Evolutionary conservation across 1,140 invertebrate genomes (phyloP).

Genomic region (Drosophila lowei): DNA sequence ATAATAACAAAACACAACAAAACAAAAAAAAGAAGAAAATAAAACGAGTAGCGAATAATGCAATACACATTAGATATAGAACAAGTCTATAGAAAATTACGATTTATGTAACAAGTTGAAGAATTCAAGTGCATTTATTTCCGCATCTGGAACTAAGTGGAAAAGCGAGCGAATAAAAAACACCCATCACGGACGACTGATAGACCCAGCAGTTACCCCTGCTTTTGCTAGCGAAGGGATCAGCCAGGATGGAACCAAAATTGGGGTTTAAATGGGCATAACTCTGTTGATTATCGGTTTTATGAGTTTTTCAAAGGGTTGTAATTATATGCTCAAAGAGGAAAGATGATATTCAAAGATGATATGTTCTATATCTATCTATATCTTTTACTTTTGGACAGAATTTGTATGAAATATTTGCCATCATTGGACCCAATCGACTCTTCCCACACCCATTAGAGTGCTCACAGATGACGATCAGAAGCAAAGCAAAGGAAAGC

Average conservation of each 20-base stretch:
- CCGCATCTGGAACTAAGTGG: slow-evolving; percentile 67
- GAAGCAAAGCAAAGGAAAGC: slow-evolving; percentile 40
- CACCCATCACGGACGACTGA: background rate
- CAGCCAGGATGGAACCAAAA: too few relatives aligned
- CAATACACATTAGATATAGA: slow-evolving; percentile 77
- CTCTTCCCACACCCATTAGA: background rate
- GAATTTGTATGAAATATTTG: too few relatives aligned
- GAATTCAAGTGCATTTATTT: slow-evolving; percentile 78
- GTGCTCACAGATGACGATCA: slow-evolving; percentile 17
- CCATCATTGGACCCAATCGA: background rate
- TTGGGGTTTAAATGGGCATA: too few relatives aligned
- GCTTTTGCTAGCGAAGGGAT: too few relatives aligned
- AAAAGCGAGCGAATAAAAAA: slow-evolving; percentile 45
- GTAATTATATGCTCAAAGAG: too few relatives aligned
- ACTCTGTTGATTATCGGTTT: too few relatives aligned
- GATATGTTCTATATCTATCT: too few relatives aligned
- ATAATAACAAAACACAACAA: slow-evolving; percentile 14
- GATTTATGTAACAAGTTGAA: slow-evolving; percentile 79
- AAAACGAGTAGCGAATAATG: slow-evolving; percentile 73
- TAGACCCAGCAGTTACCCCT: background rate
- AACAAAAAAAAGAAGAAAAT: slow-evolving; percentile 1
- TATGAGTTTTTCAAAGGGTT: too few relatives aligned
- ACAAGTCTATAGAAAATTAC: slow-evolving; percentile 77
- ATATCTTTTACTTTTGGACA: too few relatives aligned
- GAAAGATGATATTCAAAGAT: too few relatives aligned